phyloP scores from a whole-genome alignment of 2,888 invertebrate genomes.

The Ernsta delagoae region DNA sequence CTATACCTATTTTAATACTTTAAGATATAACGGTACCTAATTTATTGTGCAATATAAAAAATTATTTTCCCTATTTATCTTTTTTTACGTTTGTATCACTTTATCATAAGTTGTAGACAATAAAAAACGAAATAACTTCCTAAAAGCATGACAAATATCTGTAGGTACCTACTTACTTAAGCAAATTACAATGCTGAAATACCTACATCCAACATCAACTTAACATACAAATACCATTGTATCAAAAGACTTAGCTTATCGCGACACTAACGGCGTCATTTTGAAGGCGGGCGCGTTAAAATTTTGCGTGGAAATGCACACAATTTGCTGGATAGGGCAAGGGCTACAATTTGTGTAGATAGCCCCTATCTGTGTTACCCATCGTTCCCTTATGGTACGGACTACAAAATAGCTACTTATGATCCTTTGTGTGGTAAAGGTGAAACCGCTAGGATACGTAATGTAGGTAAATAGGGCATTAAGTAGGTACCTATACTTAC shows the following conservation, averaged over 20 bases:
- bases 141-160: neutral
- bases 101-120: no score
- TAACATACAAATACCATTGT: slow-evolving; percentile 42
- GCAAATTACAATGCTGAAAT: slow-evolving; percentile 17
- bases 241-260: slow-evolving; percentile 40
- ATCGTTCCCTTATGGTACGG: no score
- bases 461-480: no score
- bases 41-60: no score
- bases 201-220: slow-evolving; percentile 26
- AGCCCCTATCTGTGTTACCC: slow-evolving; percentile 42
- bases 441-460: no score
- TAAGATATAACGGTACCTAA: no score
- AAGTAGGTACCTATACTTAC: no score
- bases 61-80: no score
- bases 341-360: slow-evolving; percentile 80
- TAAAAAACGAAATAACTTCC: neutral
- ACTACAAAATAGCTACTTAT: no score
- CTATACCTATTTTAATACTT: no score
- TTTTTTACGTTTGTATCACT: no score
- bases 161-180: neutral
- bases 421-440: no score
- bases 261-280: slow-evolving; percentile 53
- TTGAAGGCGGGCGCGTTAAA: slow-evolving; percentile 68
- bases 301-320: slow-evolving; percentile 77
- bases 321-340: slow-evolving; percentile 77